These are phyloP conservation scores for Menidia beryllina DNA, from an alignment of 2,113 vertebrate species.

Conservation along the genomic window DNA sequence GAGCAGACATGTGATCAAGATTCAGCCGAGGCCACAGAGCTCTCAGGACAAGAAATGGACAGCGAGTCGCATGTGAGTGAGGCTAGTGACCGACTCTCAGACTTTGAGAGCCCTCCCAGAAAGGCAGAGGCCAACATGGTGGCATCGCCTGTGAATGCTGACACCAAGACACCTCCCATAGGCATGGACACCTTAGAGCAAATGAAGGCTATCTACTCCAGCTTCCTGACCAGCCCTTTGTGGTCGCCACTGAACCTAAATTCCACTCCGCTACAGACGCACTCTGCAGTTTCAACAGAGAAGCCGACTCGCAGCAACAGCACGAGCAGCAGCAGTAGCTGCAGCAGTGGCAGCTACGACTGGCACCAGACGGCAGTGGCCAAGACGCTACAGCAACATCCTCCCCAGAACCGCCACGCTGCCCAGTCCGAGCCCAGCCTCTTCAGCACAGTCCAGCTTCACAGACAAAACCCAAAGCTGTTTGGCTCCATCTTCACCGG, in stretches of 20 bases:
- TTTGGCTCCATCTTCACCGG: conserved; percentile 98
- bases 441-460: conserved; percentile 97
- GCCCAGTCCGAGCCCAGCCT: conserved; percentile 90
- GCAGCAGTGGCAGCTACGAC: conserved; percentile 94
- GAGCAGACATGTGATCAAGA: conserved; percentile 89
- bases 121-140: conserved; percentile 86
- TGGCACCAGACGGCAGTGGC: conserved; percentile 99
- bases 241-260: conserved; percentile 95
- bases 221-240: conserved; percentile 95
- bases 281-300: conserved; percentile 81
- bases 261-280: conserved; percentile 72
- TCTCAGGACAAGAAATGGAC: conserved; percentile 95
- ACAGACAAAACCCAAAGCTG: conserved; percentile 95
- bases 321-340: conserved; percentile 92
- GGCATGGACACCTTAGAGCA: conserved; percentile 93
- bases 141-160: conserved; percentile 76
- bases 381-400: conserved; percentile 95
- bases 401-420: conserved; percentile 85
- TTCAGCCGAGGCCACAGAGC: conserved; percentile 86
- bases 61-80: conserved; percentile 95
- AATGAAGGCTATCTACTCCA: conserved; percentile 98
- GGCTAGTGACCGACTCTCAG: conserved; percentile 92
- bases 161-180: conserved; percentile 81
- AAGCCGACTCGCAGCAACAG: conserved; percentile 86
- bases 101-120: conserved; percentile 90